These are phyloP conservation scores for Eurosta solidaginis DNA, from an alignment of 1,140 invertebrate genomes.

Conservation along the genomic window DNA sequence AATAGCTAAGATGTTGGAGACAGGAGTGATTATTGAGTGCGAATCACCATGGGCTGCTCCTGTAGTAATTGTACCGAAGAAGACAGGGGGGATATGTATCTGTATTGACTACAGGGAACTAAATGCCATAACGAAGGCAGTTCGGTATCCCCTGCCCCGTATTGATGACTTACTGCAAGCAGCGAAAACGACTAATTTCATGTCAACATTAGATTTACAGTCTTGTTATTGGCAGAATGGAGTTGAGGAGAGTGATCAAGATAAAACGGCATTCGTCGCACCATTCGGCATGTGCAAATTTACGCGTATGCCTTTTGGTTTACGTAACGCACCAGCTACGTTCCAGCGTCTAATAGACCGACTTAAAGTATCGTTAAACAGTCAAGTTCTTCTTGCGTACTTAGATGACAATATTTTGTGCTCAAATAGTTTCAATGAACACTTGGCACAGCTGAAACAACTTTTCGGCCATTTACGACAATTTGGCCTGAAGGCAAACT, in stretches of 20 bases:
- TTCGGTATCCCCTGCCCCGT: too few relatives aligned
- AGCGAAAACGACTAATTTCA: slow-evolving; percentile 54
- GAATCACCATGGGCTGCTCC: slow-evolving; percentile 60
- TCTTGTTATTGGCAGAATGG: slow-evolving; percentile 48
- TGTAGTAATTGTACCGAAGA: slow-evolving; percentile 59
- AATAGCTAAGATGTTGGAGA: slow-evolving; percentile 44
- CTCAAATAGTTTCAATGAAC: slow-evolving; percentile 52
- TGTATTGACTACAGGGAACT: too few relatives aligned
- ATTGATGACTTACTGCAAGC: slow-evolving; percentile 60
- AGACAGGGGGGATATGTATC: too few relatives aligned
- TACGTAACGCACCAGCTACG: slow-evolving; percentile 42
- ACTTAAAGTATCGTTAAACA: slow-evolving; percentile 35
- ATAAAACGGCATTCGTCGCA: slow-evolving; percentile 39
- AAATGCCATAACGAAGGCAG: slow-evolving; percentile 59
- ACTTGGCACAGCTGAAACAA: slow-evolving; percentile 48
- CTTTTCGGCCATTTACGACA: slow-evolving; percentile 15
- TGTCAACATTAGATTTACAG: slow-evolving; percentile 60
- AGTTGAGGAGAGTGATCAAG: neutral
- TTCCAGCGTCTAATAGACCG: slow-evolving; percentile 48
- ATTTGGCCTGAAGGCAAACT: slow-evolving; percentile 35
- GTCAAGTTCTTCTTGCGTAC: slow-evolving; percentile 51
- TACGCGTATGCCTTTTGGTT: slow-evolving; percentile 59
- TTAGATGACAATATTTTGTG: slow-evolving; percentile 60
- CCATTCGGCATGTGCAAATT: slow-evolving; percentile 56
- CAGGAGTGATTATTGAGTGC: slow-evolving; percentile 58